Conservation (phyloP, 2,888 invertebrate genomes). For the Cosmia pyralina region DNA sequence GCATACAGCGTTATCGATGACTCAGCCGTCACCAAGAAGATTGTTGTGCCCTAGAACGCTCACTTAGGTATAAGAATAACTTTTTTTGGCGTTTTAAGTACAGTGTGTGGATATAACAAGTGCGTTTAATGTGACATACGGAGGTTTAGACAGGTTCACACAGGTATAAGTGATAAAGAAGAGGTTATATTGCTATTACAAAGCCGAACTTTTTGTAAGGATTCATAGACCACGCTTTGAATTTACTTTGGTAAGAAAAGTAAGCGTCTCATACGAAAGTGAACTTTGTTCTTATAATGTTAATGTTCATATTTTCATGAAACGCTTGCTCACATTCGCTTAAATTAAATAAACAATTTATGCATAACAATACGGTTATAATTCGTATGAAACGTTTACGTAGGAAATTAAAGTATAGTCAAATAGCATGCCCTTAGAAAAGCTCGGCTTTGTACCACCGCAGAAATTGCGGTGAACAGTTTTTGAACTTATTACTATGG, state of each 20-base stretch:
- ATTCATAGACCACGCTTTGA: background rate
- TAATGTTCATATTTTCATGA: background rate
- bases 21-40: slow-evolving; percentile 62
- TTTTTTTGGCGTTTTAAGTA: background rate
- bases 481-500: too few relatives aligned
- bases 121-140: background rate
- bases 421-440: background rate
- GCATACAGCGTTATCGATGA: slow-evolving; percentile 74
- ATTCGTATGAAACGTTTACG: slow-evolving; percentile 1
- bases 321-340: background rate
- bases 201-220: background rate
- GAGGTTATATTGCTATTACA: background rate
- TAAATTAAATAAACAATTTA: background rate
- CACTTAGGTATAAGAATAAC: background rate
- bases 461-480: too few relatives aligned
- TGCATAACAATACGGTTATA: background rate
- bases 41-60: slow-evolving; percentile 72
- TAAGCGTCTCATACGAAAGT: too few relatives aligned
- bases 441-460: background rate
- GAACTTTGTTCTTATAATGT: background rate
- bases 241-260: background rate
- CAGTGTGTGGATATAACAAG: too few relatives aligned
- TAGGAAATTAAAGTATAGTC: background rate
- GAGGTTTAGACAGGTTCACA: background rate
- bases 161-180: too few relatives aligned